Evolutionary conservation across 2,888 invertebrate genomes (phyloP), one percentile per base, ranked within the genome.

Genomic region (Penaeus monodon): DNA sequence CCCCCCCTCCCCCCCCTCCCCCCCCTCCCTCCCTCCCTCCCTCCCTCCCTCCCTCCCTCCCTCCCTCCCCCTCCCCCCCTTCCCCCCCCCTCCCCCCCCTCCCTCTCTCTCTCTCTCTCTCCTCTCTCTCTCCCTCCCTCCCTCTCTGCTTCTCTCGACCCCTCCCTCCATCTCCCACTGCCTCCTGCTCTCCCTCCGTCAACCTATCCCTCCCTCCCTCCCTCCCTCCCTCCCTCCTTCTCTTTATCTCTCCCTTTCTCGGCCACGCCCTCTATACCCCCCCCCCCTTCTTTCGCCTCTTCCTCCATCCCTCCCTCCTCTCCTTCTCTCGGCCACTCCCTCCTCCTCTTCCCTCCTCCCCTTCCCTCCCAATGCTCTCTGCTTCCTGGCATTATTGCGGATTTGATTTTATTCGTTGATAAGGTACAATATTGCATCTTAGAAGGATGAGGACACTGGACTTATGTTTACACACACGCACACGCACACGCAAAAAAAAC

Each of bases 151-250:
- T 65, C 44, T 29, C 74, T 33, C 38, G 33, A 38, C 74, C 7
- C 7, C 74, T 74, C 74, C n/a, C 74, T 74, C 74, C n/a, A 38
- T 74, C 74, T 6, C 44, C 10, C 44, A 1, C 44, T 63, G 29
- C 65, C 38, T 17, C 66, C 8, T 38, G 20, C n/a, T 1, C n/a
- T 27, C 74, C 22, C 44, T 65, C n/a, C n/a, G n/a, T n/a, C n/a
- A n/a, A n/a, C n/a, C n/a, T n/a, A n/a, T n/a, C 33, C 76, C 33
- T 33, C 33, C 66, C 29, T 29, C 64, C 63, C 76, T 10, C 83
- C 57, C 63, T 63, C 84, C 73, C 74, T 33, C 33, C 33, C 83
- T 64, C 64, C 38, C 20, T 38, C 83, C n/a, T n/a, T 33, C 33
- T 64, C 64, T 1, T 33, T 6, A 38, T 29, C 74, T 29, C 20